Evolutionary conservation across 2,888 invertebrate genomes (phyloP), one percentile per base, ranked within the genome.

Genomic region (Lasiommata megera): DNA sequence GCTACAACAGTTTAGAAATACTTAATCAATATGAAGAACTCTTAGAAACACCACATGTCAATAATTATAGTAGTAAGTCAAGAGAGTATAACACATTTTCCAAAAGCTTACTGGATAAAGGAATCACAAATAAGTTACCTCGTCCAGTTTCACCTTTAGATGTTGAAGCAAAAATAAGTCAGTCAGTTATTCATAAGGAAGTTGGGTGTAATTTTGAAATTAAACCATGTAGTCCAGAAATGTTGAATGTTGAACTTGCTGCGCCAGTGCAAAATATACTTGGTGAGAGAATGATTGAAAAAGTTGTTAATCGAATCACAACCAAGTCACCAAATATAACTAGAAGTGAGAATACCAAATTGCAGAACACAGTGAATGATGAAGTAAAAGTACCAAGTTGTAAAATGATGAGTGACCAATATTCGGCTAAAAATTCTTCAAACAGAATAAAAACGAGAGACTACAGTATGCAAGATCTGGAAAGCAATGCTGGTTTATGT

Each of bases 141-240:
- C 77, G 90, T 37, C 83, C 90, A 36, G 54, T 87, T 23, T 90
- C 90, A 36, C 90, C 90, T 56, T 74, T 91, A 62, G 91, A 92
- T 76, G 91, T 92, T 36, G 91, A 92, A 77, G 79, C 91, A 44
- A 91, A 91, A 79, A 92, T 92, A 67, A 92, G 89, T 67, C 91
- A 92, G 64, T 92, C 91, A 9, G 83, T 92, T 18, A 92, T 92
- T 63, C 91, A 91, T 65, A 92, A 92, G 76, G 91, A 92, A 69
- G 91, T 91, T 51, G 88, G 90, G 28, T 91, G 91, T 69, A 92
- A 91, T 72, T 91, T 91, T 79, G 91, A 91, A 79, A 90, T 91
- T 61, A 89, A 82, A 63, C 91, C 90, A 23, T 91, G 90, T 66
- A 91, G 91, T 73, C 91, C 91, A 53, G 83, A 87, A 80, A 88